Percentiles rank a stretch among this genome's conserved stretches.
Evolutionary conservation across 2,797 vertebrate species (phyloP).

Genomic region (Anguilla megastoma): DNA sequence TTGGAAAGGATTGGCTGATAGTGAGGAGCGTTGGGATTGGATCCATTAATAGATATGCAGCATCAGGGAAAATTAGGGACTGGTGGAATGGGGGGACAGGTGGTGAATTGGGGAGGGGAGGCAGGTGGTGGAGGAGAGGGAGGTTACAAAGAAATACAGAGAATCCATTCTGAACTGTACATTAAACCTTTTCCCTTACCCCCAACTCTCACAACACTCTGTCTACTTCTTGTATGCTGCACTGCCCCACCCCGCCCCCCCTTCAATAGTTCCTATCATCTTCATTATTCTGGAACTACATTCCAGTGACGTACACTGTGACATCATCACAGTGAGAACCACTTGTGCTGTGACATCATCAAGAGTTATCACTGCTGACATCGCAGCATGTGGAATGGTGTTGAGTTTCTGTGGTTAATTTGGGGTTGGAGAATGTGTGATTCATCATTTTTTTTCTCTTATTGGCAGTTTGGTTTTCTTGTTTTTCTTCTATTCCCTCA

Average conservation of each 20-base stretch:
- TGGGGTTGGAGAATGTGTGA: background rate
- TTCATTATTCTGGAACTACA: background rate
- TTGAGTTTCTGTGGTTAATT: background rate
- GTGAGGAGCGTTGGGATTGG: background rate
- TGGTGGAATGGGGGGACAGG: background rate
- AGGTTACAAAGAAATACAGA: background rate
- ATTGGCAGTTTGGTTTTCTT: no score
- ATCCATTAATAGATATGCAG: conserved; percentile 4
- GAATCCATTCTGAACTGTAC: background rate
- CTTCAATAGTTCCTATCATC: background rate
- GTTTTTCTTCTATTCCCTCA: background rate
- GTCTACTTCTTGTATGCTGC: no score
- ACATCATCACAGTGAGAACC: background rate
- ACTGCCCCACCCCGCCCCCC: no score
- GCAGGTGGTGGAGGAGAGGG: background rate
- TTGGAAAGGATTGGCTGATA: background rate
- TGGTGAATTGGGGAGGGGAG: background rate
- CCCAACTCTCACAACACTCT: no score
- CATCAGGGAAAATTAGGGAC: background rate
- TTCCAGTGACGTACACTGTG: background rate
- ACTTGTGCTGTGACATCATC: no score
- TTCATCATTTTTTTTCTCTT: background rate
- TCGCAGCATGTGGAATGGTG: background rate
- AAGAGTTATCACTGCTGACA: background rate
- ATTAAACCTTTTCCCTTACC: no score